Evolutionary conservation across 2,888 invertebrate species (phyloP), one percentile per base, ranked within the genome.

Genomic region (Aphrophora alni): DNA sequence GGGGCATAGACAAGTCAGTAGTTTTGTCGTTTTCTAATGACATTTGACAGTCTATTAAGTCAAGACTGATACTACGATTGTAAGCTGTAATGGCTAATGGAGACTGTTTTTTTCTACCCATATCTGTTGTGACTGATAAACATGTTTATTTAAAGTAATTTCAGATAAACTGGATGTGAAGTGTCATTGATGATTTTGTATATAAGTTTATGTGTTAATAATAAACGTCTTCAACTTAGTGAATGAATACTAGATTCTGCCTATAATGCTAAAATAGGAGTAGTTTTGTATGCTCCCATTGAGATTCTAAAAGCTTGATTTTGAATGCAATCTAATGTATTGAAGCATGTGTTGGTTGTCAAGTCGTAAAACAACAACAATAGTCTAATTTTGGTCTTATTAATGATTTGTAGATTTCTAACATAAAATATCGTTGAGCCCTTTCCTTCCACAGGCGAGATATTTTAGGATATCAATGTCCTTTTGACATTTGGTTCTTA

Each of bases 311-410:
- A 17, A 21, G 74, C 74, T 74, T 74, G 74, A 25, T 74, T 74
- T 38, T 74, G 38, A 12, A 74, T 17, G 10, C 14, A 14, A 1
- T 74, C 74, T 5, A 74, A 44, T 14, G 24, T 74, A 10, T 25
- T 28, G 14, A 51, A 25, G 8, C 12, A 21, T n/a, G 27, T 51
- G 25, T 75, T 51, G 17, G 25, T 4, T 44, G 27, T 10, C n/a
- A 27, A 59, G 8, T 44, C 75, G 25, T 1, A 75, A 3, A 51
- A 27, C 1, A 51, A 75, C 25, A 21, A 21, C 75, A 33, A 21
- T 51, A 75, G 26, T 75, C 75, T 27, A 75, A 17, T 25, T 75
- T 75, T 24, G 51, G n/a, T 24, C 51, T 75, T 25, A 51, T 75
- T 24, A 75, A 26, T 21, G 51, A 10, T 25, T 75, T 33, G 26